phyloP scores from a whole-genome alignment of 2,797 vertebrate species.

The Caiman crocodilus region DNA sequence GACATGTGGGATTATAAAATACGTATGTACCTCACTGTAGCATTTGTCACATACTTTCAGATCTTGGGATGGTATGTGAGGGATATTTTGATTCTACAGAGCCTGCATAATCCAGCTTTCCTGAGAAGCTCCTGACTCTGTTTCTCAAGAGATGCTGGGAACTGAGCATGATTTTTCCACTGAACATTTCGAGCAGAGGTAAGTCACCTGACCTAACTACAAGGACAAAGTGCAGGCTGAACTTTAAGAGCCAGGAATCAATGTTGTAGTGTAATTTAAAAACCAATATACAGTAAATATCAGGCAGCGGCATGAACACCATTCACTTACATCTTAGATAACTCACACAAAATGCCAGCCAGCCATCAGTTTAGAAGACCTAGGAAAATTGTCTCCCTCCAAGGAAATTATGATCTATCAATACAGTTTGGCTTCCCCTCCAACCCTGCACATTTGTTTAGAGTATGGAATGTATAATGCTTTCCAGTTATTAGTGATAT shows the following conservation, averaged over 20 bases:
- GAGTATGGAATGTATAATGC: background rate
- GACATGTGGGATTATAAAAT: background rate
- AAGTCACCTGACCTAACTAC: conserved; percentile 31
- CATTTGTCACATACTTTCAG: background rate
- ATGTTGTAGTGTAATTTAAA: conserved; percentile 74
- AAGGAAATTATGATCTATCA: background rate
- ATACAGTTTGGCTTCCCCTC: background rate
- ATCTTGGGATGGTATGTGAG: background rate
- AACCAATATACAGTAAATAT: conserved; percentile 72
- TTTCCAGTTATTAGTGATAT: background rate
- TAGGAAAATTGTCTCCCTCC: background rate
- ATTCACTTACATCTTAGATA: conserved; percentile 37
- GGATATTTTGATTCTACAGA: background rate
- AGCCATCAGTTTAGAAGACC: background rate
- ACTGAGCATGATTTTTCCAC: background rate
- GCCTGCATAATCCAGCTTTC: background rate
- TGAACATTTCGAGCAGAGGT: conserved; percentile 15
- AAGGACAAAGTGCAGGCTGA: conserved; percentile 22
- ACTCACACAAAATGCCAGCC: conserved; percentile 20
- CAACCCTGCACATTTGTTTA: background rate
- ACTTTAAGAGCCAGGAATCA: conserved; percentile 61
- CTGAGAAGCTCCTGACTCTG: background rate
- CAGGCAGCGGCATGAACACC: background rate
- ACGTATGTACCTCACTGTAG: background rate
- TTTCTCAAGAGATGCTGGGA: background rate